Conservation (phyloP, 2,888 invertebrate species). For the Ichneumoninae sp. region DNA sequence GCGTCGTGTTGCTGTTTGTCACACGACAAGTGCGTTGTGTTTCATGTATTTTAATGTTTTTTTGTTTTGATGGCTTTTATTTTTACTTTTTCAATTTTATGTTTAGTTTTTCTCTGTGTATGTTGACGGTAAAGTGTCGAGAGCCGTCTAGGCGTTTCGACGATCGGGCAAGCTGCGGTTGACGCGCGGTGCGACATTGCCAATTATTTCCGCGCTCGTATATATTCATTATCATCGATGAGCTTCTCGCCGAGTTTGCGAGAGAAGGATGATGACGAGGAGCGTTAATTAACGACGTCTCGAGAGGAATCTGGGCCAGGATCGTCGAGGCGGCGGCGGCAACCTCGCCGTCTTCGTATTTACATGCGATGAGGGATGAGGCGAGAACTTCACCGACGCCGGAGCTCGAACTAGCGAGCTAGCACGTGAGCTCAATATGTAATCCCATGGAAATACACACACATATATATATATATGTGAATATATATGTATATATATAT, state of each 20-base stretch:
- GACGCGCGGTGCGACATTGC: conserved; percentile 37
- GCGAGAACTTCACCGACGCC: conserved; percentile 53
- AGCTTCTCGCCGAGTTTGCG: conserved; percentile 50
- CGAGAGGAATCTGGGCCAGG: conserved; percentile 67
- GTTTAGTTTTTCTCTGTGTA: neutral
- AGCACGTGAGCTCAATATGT: conserved; percentile 66
- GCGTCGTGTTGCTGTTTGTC: too few relatives aligned
- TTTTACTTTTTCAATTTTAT: neutral
- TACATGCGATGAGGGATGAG: conserved; percentile 51
- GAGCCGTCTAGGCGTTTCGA: neutral
- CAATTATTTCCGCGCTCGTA: conserved; percentile 62
- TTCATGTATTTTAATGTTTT: neutral
- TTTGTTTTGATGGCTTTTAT: neutral
- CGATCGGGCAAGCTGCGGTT: conserved; percentile 18
- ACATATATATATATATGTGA: neutral
- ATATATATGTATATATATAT: neutral
- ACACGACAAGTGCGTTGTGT: neutral
- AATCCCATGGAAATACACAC: conserved; percentile 50
- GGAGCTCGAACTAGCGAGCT: conserved; percentile 35
- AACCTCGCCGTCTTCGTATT: conserved; percentile 56
- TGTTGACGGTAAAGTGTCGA: too few relatives aligned
- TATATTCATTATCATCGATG: conserved; percentile 65
- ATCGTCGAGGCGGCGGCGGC: conserved; percentile 49
- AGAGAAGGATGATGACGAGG: conserved; percentile 55
- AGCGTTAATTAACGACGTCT: conserved; percentile 70